Conservation (phyloP, 2,797 vertebrate genomes). For the Austrolebias charrua region DNA sequence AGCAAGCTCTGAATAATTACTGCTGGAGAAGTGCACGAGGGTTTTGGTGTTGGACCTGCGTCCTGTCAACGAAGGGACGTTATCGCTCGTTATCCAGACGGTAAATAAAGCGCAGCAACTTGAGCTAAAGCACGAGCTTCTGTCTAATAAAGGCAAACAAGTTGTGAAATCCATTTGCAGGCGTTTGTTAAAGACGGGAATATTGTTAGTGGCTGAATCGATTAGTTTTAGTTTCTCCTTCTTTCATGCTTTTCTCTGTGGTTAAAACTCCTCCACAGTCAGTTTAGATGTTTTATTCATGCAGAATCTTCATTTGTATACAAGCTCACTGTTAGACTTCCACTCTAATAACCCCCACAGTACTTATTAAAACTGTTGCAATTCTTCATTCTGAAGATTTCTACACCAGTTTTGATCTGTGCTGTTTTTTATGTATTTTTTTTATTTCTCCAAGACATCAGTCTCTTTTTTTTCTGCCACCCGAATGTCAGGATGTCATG, state of each 20-base stretch:
- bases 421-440: constrained; percentile 10
- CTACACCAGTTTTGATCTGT: constrained; percentile 23
- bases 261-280: constrained; percentile 58
- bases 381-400: constrained; percentile 33
- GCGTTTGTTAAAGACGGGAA: constrained; percentile 66
- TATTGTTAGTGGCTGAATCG: constrained; percentile 60
- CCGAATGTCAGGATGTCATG: constrained; percentile 54
- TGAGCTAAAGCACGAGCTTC: constrained; percentile 53
- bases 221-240: constrained; percentile 66
- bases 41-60: constrained; percentile 43
- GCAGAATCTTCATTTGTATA: constrained; percentile 64
- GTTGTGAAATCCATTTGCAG: constrained; percentile 56
- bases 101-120: constrained; percentile 70
- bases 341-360: constrained; percentile 49
- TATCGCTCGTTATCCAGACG: constrained; percentile 75
- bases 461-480: constrained; percentile 44
- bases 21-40: constrained; percentile 73
- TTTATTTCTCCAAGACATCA: constrained; percentile 8
- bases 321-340: constrained; percentile 46
- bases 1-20: constrained; percentile 76
- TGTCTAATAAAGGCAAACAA: constrained; percentile 64
- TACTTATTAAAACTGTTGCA: constrained; percentile 44
- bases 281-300: constrained; percentile 68
- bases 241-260: constrained; percentile 56
- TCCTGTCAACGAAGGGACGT: constrained; percentile 60